These are phyloP conservation scores for Tympanoctomys barrerae DNA, from an alignment of 2,797 vertebrate species.

Conservation along the genomic window DNA sequence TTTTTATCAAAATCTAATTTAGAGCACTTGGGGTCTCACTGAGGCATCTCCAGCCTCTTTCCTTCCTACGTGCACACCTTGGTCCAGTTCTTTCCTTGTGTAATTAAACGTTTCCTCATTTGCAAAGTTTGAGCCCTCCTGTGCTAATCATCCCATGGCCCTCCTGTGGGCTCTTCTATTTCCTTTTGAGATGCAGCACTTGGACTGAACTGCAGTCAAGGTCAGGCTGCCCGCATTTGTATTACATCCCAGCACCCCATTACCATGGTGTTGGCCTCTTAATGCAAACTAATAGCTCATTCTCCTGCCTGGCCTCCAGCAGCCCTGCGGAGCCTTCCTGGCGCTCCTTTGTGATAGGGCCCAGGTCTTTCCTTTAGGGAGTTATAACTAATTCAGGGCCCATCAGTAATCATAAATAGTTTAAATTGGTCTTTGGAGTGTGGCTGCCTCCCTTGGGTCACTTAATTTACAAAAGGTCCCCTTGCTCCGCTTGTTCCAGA, in stretches of 20 bases:
- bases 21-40: neutral
- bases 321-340: neutral
- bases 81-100: neutral
- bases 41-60: neutral
- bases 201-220: conserved; percentile 59
- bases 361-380: conserved; percentile 58
- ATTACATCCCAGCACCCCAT: neutral
- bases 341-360: neutral
- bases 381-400: conserved; percentile 74
- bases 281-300: conserved; percentile 61
- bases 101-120: conserved; percentile 56
- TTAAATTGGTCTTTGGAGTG: conserved; percentile 64
- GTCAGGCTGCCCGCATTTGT: neutral
- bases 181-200: conserved; percentile 62
- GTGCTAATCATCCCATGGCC: neutral
- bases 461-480: conserved; percentile 64
- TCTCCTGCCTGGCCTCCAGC: conserved; percentile 59
- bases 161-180: conserved; percentile 61
- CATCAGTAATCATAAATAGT: conserved; percentile 70
- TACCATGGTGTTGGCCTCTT: conserved; percentile 45
- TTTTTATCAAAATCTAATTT: conserved; percentile 30
- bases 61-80: neutral
- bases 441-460: conserved; percentile 42
- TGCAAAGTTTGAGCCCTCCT: conserved; percentile 20
- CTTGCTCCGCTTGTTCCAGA: neutral